These are phyloP conservation scores for Enteromius unitaeniatus DNA, from an alignment of 2,797 vertebrate genomes.

Conservation along the genomic window DNA sequence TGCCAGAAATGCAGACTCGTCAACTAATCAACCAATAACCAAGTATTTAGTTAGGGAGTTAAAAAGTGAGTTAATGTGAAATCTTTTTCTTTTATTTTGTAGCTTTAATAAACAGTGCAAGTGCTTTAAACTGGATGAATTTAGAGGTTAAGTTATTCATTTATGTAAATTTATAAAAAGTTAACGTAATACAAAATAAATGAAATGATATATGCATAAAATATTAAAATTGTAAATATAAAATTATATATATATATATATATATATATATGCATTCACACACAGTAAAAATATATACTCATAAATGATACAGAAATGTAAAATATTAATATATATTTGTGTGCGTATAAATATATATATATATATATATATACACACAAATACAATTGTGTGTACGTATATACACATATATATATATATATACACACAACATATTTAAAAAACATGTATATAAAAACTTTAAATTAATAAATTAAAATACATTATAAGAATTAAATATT, in stretches of 20 bases:
- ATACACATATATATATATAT: no score
- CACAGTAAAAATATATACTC: background rate
- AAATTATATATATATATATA: no score
- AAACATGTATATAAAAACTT: background rate
- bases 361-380: no score
- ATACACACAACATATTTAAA: background rate
- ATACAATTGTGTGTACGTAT: no score
- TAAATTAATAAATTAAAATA: background rate
- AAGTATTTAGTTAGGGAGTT: background rate
- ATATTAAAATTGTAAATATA: background rate
- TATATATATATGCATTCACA: background rate
- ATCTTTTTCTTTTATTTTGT: background rate
- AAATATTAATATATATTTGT: background rate
- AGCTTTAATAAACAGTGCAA: background rate
- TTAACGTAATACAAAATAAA: background rate
- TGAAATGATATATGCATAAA: background rate
- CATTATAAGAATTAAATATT: background rate
- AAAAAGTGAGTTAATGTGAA: background rate
- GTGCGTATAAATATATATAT: no score
- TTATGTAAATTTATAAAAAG: background rate
- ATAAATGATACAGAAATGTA: background rate
- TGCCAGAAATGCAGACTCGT: background rate
- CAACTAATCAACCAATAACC: background rate
- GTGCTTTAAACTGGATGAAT: background rate
- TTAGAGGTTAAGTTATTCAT: background rate